These are phyloP conservation scores for Tachycineta bicolor DNA, from an alignment of 2,113 vertebrate species.

Conservation along the genomic window DNA sequence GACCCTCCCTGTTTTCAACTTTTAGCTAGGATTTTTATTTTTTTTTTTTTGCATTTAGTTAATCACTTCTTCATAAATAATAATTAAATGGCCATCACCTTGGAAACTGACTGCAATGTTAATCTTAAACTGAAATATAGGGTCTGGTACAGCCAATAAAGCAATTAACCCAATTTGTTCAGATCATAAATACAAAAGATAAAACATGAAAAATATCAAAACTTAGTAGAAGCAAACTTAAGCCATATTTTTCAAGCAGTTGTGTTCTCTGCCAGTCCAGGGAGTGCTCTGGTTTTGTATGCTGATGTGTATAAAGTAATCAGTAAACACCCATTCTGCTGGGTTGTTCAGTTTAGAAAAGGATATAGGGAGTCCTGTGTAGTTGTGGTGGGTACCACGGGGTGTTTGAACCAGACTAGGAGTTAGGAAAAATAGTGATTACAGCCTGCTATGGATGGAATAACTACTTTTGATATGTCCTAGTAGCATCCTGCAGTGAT, in stretches of 20 bases:
- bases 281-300: not conserved
- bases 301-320: not conserved
- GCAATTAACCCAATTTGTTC: constrained; percentile 18
- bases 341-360: not conserved
- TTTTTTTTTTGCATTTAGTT: constrained; percentile 30
- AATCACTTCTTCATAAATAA: constrained; percentile 45
- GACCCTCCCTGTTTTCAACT: not conserved
- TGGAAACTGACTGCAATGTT: constrained; percentile 29
- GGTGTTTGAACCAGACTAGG: constrained; percentile 1
- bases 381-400: not conserved
- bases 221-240: not conserved
- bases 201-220: not conserved
- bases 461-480: not conserved
- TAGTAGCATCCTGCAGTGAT: constrained; percentile 10
- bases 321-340: not conserved
- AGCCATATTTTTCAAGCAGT: not conserved
- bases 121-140: constrained; percentile 44
- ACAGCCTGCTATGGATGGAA: constrained; percentile 4
- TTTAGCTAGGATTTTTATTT: constrained; percentile 20
- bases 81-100: constrained; percentile 50
- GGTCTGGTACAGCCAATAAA: constrained; percentile 4
- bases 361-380: not conserved
- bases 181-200: not conserved
- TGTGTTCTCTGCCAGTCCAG: not conserved
- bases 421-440: constrained; percentile 33